phyloP scores from a whole-genome alignment of 2,113 vertebrate genomes.

The Origma solitaria region DNA sequence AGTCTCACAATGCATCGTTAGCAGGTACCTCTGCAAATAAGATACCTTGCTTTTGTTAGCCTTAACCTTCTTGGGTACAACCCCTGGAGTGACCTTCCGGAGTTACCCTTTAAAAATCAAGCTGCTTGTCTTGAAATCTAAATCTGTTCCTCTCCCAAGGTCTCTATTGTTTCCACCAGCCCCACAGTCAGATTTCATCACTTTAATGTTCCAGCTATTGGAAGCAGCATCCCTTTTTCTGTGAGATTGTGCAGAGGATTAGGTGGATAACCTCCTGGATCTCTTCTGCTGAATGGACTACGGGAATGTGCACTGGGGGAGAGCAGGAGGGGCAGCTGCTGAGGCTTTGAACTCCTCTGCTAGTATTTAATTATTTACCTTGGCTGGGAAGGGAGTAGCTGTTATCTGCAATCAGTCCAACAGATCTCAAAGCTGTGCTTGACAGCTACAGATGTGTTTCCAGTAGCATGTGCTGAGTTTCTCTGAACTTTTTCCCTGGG shows the following conservation, averaged over 20 bases:
- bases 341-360: neutral
- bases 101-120: neutral
- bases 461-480: neutral
- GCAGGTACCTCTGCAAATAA: neutral
- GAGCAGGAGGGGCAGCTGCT: neutral
- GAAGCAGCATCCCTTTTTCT: neutral
- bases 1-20: constrained; percentile 14
- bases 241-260: neutral
- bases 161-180: neutral
- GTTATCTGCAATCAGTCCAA: neutral
- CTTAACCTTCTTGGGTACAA: neutral
- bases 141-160: neutral
- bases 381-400: neutral
- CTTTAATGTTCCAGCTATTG: neutral
- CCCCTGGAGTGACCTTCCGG: neutral
- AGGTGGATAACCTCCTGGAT: neutral
- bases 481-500: neutral
- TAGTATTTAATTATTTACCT: neutral
- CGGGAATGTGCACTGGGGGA: neutral
- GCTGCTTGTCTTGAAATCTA: neutral
- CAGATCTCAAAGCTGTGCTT: neutral
- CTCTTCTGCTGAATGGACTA: neutral
- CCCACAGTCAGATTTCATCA: neutral
- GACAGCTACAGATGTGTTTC: neutral
- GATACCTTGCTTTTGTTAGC: neutral